Evolutionary conservation across 1,140 invertebrate species (phyloP).

Genomic region (Palaemon carinicauda): DNA sequence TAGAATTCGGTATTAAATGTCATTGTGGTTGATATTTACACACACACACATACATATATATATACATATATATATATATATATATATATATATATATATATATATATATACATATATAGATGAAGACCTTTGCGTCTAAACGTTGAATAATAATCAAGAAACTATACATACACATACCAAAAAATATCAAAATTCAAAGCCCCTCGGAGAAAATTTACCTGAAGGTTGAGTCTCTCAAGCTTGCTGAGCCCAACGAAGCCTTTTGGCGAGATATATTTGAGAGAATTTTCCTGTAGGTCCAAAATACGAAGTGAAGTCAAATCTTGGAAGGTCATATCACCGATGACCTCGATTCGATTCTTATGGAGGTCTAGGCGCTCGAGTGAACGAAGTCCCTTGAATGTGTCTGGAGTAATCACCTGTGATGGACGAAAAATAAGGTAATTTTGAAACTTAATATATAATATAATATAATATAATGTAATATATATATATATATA

Average conservation of each 20-base stretch:
- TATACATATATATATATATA: background rate
- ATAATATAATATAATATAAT: no score
- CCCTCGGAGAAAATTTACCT: conserved; percentile 59
- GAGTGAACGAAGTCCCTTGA: conserved; percentile 74
- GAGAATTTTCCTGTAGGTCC: conserved; percentile 76
- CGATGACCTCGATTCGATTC: conserved; percentile 77
- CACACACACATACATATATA: no score
- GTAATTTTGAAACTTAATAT: background rate
- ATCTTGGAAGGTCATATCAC: conserved; percentile 78
- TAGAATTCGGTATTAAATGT: no score
- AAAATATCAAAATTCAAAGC: background rate
- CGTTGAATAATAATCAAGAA: background rate
- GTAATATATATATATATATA: no score
- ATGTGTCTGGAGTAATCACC: conserved; percentile 69
- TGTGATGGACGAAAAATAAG: background rate
- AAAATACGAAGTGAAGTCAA: conserved; percentile 76
- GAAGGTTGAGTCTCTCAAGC: conserved; percentile 73
- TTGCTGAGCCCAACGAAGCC: conserved; percentile 77
- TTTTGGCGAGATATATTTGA: conserved; percentile 74
- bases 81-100: background rate
- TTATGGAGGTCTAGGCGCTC: conserved; percentile 73
- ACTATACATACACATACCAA: background rate
- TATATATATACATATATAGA: background rate
- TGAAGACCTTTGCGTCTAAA: background rate
- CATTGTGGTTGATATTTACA: no score